Evolutionary conservation across 2,113 vertebrate genomes (phyloP).

Genomic region (Erythrolamprus reginae): DNA sequence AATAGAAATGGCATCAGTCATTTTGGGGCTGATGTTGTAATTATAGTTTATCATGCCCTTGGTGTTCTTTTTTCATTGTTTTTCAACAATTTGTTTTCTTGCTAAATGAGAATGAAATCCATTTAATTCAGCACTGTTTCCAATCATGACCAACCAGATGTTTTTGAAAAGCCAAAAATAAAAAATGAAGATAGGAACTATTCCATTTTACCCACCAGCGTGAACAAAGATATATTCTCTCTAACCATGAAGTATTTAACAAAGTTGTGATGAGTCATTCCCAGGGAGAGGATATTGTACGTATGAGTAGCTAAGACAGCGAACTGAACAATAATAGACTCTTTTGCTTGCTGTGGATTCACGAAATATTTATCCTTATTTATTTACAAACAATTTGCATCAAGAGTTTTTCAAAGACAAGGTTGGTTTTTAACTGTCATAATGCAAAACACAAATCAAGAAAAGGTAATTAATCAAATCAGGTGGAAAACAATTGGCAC

Average conservation of each 20-base stretch:
- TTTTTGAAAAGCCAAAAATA: not conserved
- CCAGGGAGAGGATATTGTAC: not conserved
- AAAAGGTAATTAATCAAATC: not conserved
- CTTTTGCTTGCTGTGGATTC: not conserved
- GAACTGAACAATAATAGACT: not conserved
- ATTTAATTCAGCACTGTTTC: not conserved
- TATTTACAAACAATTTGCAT: not conserved
- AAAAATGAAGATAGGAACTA: not conserved
- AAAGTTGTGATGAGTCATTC: not conserved
- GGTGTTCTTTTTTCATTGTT: not conserved
- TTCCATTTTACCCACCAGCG: not conserved
- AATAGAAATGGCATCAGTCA: constrained; percentile 25
- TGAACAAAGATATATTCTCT: not conserved
- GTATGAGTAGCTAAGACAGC: not conserved
- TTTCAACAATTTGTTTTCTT: not conserved
- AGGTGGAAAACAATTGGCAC: not conserved
- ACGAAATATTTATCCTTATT: not conserved
- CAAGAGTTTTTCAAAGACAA: not conserved
- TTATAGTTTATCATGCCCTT: not conserved
- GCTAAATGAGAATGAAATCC: not conserved
- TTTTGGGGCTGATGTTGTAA: not conserved
- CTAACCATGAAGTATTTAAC: not conserved
- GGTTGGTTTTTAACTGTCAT: not conserved
- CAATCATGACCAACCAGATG: not conserved
- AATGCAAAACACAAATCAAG: not conserved